Evolutionary conservation across 2,797 vertebrate species (phyloP).

Genomic region (Gymnopithys bicolor): DNA sequence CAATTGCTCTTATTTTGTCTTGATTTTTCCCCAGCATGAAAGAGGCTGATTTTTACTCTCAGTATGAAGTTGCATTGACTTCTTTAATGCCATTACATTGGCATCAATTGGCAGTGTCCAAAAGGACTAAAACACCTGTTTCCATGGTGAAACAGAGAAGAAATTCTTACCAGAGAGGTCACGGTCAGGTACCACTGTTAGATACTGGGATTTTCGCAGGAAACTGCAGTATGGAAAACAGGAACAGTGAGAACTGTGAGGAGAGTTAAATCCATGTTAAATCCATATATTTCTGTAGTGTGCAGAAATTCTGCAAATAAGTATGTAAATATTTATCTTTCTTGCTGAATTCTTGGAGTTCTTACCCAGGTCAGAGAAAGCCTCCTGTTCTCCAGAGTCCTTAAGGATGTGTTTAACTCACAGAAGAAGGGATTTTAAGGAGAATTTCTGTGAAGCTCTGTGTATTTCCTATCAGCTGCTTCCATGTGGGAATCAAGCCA

Average conservation of each 20-base stretch:
- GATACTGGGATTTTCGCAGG: neutral
- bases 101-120: neutral
- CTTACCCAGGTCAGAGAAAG: neutral
- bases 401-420: neutral
- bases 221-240: neutral
- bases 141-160: neutral
- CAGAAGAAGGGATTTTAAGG: neutral
- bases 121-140: neutral
- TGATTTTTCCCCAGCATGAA: neutral
- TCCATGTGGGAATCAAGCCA: conserved; percentile 33
- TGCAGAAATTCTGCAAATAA: neutral
- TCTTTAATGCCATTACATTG: neutral
- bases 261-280: neutral
- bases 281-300: neutral
- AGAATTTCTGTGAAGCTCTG: neutral
- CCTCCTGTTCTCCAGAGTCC: neutral
- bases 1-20: conserved; percentile 10
- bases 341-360: neutral
- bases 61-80: neutral
- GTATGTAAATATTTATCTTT: neutral
- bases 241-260: neutral
- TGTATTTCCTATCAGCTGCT: neutral
- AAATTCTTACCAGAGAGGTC: neutral
- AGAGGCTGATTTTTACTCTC: neutral
- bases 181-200: neutral